Conservation (phyloP, 2,113 vertebrate genomes). For the Lasiurus cinereus region DNA sequence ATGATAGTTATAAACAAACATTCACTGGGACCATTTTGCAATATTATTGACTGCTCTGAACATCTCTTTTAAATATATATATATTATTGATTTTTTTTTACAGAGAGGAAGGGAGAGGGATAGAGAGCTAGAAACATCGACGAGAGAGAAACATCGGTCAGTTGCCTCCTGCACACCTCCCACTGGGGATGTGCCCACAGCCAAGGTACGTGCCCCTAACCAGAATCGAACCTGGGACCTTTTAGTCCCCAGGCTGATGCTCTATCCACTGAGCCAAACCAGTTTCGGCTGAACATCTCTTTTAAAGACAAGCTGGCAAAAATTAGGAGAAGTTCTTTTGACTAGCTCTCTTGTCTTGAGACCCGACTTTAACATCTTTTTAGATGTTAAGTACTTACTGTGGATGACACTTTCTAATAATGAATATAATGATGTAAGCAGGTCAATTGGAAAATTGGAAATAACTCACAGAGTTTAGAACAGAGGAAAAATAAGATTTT, state of each 20-base stretch:
- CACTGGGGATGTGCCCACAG: too few species aligned
- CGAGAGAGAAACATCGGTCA: too few species aligned
- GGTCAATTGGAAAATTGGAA: slow-evolving; percentile 33
- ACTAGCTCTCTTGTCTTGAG: not conserved
- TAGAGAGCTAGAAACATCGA: too few species aligned
- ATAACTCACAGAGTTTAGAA: slow-evolving; percentile 22
- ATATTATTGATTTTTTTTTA: too few species aligned
- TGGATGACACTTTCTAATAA: slow-evolving; percentile 14
- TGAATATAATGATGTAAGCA: not conserved
- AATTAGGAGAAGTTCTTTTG: not conserved
- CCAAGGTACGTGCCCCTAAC: too few species aligned
- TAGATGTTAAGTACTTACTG: not conserved
- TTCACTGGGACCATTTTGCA: not conserved
- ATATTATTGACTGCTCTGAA: not conserved
- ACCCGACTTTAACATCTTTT: not conserved
- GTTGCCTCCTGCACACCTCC: too few species aligned
- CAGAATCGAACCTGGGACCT: too few species aligned
- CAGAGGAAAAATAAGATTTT: slow-evolving; percentile 29
- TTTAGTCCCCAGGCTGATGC: too few species aligned
- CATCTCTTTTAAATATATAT: not conserved
- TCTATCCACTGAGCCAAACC: too few species aligned
- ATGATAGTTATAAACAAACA: not conserved
- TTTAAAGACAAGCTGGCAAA: slow-evolving; percentile 19
- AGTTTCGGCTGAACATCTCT: not conserved
- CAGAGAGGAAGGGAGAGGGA: too few species aligned